Base-by-base conservation (phyloP, 2,797 vertebrate species). In the Sebastes steindachneri region DNA sequence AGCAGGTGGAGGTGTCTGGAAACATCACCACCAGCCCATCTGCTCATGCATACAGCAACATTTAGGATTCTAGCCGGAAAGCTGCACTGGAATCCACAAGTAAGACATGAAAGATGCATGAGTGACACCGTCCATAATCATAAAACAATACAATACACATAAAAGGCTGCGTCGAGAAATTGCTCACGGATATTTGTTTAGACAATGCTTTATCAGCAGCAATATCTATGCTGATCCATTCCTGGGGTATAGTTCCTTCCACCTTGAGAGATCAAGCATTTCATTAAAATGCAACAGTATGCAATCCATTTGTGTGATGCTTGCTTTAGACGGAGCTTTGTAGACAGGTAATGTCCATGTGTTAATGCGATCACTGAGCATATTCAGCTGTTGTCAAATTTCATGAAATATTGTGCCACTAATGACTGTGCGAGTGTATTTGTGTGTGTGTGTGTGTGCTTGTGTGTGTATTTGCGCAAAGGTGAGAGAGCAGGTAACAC, bases 141-240 rank as follows among this genome's bases (percentile, higher is more conserved):
- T 45, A 33, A 85, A 65, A 62, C 29, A 69, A 62, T 26, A n/a
- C 35, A 59, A 41, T 15, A 26, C 33, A 51, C 35, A 51, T 54
- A 33, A 87, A 73, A 67, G 51, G 31, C 57, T 9, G 31, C 29
- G 21, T 75, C 4, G 10, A 67, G 26, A 68, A 59, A 62, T 53
- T n/a, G 41, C 29, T 67, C 14, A 7, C 1, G 0, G 26, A 58
- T 72, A 58, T 79, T 84, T 75, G 71, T 75, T 51, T 0, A 26
- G 37, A 80, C 73, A 28, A 12, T 55, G 28, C 83, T 73, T 85
- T 68, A 73, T 72, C 25, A 10, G 54, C 26, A 6, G 65, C 48
- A 74, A 79, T 70, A 80, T 83, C 72, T 67, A 57, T 85, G 66
- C 64, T 80, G 74, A 86, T 82, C 77, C 4, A 73, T 80, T 77